Base-by-base conservation (phyloP, 2,113 vertebrate species). In the Crotalus horridus region DNA sequence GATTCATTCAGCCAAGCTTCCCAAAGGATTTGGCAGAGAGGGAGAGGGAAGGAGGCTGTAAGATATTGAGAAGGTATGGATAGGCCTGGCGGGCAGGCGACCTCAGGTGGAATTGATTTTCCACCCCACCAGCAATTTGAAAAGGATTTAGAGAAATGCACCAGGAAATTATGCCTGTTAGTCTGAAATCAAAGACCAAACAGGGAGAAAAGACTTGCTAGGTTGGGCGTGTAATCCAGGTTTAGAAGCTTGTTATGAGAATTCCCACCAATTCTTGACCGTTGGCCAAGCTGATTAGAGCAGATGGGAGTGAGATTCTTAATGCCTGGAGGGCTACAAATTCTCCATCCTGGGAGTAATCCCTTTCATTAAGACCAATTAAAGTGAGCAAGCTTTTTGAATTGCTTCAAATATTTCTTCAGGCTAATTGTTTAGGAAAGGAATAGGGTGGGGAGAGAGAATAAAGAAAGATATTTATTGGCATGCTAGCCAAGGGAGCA, bases 1-100 rank as follows among this genome's bases (percentile, higher is more conserved):
- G 56, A 86, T 61, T 23, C 87, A 59, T 91, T 85, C 48, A 53
- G 81, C 56, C 1, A 58, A 93, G 92, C 56, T 90, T 93, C 92
- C 92, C 92, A 90, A 90, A 93, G 92, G 89, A 86, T 56, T 64
- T 53, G 33, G 92, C 2, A 2, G 69, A 46, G 39, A 85, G 39
- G 12, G 92, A 48, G 6, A 3, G 92, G 39, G 59, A 55, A 55
- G 74, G 86, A 81, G 39, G 81, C 39, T 86, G 23, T 43, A 51
- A 90, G 92, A 64, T 81, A 21, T 21, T 3, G 23, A 87, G 56
- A 58, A 90, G 89, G 90, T 43, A 54, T 26, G 26, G 74, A 43
- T 43, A 81, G 64, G 69, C 33, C 48, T 33, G 13, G 85, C 23
- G 13, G 29, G 26, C 64, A 53, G 23, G 54, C 8, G 33, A 64